A percentile compares a stretch with the other conserved stretches of the same genome.
Evolutionary conservation across 53 echinoderm and acorn worm genomes (phyloP).

Genomic region (Patiria pectinifera): DNA sequence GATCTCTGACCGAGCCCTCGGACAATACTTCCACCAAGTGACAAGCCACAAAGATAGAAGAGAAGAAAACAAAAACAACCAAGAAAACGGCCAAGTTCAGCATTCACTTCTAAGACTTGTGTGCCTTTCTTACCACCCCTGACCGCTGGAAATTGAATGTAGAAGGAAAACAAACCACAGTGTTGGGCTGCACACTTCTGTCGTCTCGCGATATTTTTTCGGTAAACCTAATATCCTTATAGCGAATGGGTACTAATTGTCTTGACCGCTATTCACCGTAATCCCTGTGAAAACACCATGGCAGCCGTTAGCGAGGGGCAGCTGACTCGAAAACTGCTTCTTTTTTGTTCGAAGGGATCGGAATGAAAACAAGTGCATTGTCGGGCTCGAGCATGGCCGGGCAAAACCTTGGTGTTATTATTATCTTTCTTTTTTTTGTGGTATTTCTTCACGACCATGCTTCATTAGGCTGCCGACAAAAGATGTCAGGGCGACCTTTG

Average conservation of each 20-base stretch:
- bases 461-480: conserved; percentile 24
- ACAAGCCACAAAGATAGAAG: background rate
- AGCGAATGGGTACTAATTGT: conserved; percentile 6
- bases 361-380: conserved; percentile 20
- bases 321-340: conserved; percentile 14
- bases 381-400: background rate
- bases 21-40: conserved; percentile 17
- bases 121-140: background rate
- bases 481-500: background rate
- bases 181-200: background rate
- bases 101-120: conserved; percentile 4
- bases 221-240: conserved; percentile 40
- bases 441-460: background rate
- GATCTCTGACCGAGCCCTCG: background rate
- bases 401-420: background rate
- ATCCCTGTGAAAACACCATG: conserved; percentile 24
- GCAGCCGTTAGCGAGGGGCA: background rate
- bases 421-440: background rate
- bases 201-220: background rate
- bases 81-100: background rate
- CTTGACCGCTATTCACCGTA: conserved; percentile 18
- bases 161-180: conserved; percentile 37
- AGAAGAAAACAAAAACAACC: background rate
- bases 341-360: background rate
- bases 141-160: conserved; percentile 31